These are phyloP conservation scores for Cyprinodon diabolis DNA, from an alignment of 2,797 vertebrate species.

Conservation along the genomic window DNA sequence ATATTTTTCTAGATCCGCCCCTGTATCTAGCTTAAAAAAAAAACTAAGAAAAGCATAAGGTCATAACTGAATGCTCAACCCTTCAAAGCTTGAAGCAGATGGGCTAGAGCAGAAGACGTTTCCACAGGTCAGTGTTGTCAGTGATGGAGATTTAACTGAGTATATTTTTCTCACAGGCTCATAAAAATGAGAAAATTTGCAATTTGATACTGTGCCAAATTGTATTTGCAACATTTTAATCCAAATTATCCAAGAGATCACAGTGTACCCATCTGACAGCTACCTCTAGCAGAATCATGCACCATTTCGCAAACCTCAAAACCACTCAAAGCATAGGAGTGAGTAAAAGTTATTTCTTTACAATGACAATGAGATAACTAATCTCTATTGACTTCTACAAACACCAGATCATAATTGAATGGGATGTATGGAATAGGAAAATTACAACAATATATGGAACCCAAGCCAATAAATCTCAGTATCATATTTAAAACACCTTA, in stretches of 20 bases:
- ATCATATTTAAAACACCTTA: background rate
- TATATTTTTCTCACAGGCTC: background rate
- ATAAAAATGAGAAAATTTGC: background rate
- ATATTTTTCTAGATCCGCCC: too few species aligned
- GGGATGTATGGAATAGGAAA: background rate
- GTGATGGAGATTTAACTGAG: background rate
- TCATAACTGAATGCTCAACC: background rate
- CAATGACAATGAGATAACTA: background rate
- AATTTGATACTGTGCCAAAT: background rate
- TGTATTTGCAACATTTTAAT: background rate
- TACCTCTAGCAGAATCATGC: background rate
- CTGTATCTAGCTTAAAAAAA: background rate
- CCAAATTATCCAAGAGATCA: background rate
- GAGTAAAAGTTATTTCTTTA: background rate
- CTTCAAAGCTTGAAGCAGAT: background rate
- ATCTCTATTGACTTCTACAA: background rate
- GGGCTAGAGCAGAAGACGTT: background rate
- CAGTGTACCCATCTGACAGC: background rate
- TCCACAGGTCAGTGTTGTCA: background rate
- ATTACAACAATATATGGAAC: background rate
- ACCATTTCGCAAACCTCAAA: background rate
- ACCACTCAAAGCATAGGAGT: background rate
- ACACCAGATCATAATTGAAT: background rate
- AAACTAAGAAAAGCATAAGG: background rate
- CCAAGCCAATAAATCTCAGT: background rate